Evolutionary conservation across 1,140 invertebrate genomes (phyloP).

Genomic region (Oncopodura yosiiana): DNA sequence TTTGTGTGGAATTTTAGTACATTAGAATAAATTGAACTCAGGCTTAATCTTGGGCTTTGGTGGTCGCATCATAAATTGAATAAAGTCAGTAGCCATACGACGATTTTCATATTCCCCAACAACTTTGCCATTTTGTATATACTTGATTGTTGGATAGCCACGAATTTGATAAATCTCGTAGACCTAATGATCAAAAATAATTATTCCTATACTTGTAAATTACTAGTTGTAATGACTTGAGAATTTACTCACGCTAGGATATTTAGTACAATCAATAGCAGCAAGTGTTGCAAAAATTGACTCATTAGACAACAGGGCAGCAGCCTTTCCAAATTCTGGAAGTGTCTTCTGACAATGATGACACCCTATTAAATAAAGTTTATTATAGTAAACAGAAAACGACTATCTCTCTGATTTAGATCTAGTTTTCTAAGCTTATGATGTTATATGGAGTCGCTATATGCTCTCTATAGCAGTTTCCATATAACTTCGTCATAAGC

Average conservation of each 20-base stretch:
- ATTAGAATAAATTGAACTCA: too few relatives aligned
- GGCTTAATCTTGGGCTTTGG: too few relatives aligned
- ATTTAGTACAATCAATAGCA: conserved; percentile 36
- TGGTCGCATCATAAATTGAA: conserved; percentile 44
- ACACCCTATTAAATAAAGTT: too few relatives aligned
- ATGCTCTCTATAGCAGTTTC: too few relatives aligned
- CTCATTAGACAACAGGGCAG: conserved; percentile 44
- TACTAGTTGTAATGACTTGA: too few relatives aligned
- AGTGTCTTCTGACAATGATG: conserved; percentile 52
- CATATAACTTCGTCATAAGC: too few relatives aligned
- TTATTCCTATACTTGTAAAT: too few relatives aligned
- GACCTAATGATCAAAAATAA: conserved; percentile 8
- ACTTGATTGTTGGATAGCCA: conserved; percentile 39
- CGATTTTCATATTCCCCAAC: conserved; percentile 42
- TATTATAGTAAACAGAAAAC: too few relatives aligned
- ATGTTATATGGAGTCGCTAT: too few relatives aligned
- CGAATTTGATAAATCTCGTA: conserved; percentile 35
- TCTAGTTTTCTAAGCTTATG: too few relatives aligned
- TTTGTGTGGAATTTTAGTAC: too few relatives aligned
- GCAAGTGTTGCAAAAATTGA: conserved; percentile 38
- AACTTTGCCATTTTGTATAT: conserved; percentile 41
- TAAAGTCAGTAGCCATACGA: conserved; percentile 43
- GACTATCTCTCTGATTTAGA: too few relatives aligned
- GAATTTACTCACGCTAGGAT: conserved; percentile 24
- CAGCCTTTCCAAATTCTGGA: conserved; percentile 47